Base-by-base conservation (phyloP, 2,797 vertebrate genomes). In the Xiphophorus birchmanni region DNA sequence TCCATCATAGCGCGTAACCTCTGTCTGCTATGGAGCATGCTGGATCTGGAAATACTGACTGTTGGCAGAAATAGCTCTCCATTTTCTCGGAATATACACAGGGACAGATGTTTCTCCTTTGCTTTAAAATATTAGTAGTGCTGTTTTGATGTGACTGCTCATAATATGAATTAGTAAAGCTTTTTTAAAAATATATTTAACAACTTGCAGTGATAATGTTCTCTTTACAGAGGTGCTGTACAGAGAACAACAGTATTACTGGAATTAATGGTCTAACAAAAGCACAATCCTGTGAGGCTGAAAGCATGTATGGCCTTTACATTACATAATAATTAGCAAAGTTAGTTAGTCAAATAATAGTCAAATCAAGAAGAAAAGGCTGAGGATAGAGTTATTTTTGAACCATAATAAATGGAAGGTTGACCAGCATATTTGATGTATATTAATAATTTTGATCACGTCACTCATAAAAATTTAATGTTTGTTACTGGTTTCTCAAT, bases 221-320 rank as follows among this genome's bases (percentile, higher is more conserved):
- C 42, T 54, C 47, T 73, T 75, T 52, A 11, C 52, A 50, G 17
- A 50, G 48, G 48, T 18, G 18, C 17, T 21, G 18, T 21, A 18
- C 6, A 52, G 50, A 8, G 50, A 52, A 52, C 50, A 21, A 42
- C 42, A 12, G 2, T 37, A 50, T 1, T 76, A 4, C 29, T 35
- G 54, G 40, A 50, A 77, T 72, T 76, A 47, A 37, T 78, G 32
- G 71, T 81, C n/a, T 32, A 13, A 65, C 21, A 50, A 77, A 79
- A 50, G 50, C 75, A 37, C 52, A 72, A 77, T 77, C 48, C 56
- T 37, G 42, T 75, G 47, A 77, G 63, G 80, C 23, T 6, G 50
- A 73, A 21, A 15, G 13, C 7, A 15, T 10, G 45, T 29, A 42
- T 45, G 60, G 45, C 75, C 69, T 1, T 32, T 72, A 78, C 74